Evolutionary conservation across 2,888 invertebrate species (phyloP), one percentile per base, ranked within the genome.

Genomic region (Amblyteles armatorius): DNA sequence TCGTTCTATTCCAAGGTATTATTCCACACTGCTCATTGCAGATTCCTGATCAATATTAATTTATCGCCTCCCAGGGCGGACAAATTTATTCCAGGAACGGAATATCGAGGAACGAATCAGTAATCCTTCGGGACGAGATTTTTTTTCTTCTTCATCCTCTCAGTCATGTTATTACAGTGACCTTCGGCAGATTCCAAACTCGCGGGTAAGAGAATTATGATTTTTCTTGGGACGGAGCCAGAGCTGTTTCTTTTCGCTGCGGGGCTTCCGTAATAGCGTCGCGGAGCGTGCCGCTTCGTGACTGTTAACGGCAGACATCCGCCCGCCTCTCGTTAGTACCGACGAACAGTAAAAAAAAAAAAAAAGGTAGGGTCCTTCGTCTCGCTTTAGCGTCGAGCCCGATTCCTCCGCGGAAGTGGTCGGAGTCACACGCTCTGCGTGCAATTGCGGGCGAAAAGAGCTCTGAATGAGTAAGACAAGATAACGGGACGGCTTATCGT

Each of bases 31-130:
- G 2, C 11, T 36, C 57, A 33, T 72, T 72, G n/a, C 11, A 36
- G 9, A 57, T 72, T 57, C 19, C 19, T 72, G 36, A 72, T 57
- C 36, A 40, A 72, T 72, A 72, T 72, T 72, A 72, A 72, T 72
- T 19, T 16, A 55, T 72, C 72, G 11, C 22, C 2, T 1, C 13
- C 29, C 36, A 13, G 36, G 29, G 3, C 36, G 13, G 55, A 22
- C 16, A 36, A 57, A 72, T 36, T 72, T 72, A 55, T 57, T 72
- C 72, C n/a, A 13, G 13, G 16, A 13, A 19, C 22, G 19, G 19
- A 63, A 44, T 69, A 48, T 44, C 26, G 19, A 57, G 36, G 22
- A 40, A 6, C 7, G 40, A 57, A 55, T 55, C 40, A 16, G 55
- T 26, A 55, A 57, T 36, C 36, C 72, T 33, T 16, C 19, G 13